Evolutionary conservation across 2,888 invertebrate genomes (phyloP), one percentile per base, ranked within the genome.

Genomic region (Andrena praecox): DNA sequence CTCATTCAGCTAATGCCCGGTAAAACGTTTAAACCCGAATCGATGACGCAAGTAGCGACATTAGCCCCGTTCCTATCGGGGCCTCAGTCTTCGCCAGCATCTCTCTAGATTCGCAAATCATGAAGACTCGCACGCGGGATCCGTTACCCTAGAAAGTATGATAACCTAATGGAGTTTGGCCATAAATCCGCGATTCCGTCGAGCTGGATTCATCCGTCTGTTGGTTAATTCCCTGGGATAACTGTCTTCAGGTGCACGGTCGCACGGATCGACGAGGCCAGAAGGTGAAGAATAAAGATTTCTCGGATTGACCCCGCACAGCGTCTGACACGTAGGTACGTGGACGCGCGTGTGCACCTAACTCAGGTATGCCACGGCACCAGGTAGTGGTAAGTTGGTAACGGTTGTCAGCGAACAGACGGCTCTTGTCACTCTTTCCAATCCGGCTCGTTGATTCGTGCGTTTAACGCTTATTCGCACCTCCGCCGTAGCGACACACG

Each of bases 321-420:
- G 27, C n/a, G 68, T 60, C 74, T 63, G 77, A 69, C 71, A 83
- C 84, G 50, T 62, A 16, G 35, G n/a, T 59, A 29, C 52, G 67
- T 33, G 27, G 60, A 62, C 71, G 20, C 27, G 64, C 69, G 62
- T 76, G 73, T 72, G 50, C 74, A 69, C 56, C 70, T 76, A 76
- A 82, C 73, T 77, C 72, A 82, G 76, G 80, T 82, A 88, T 80
- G 82, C 74, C 70, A 71, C 71, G 60, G 63, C 54, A 74, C 27
- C 69, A 16, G 7, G 67, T 72, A 76, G 72, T 79, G 82, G 82
- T 79, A 67, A 76, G 73, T 82, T 64, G 66, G 82, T 87, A 87
- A 87, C 87, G 89, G 89, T 88, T 85, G 83, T 89, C 89, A 87
- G 78, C 66, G 24, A 77, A 63, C 81, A 77, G 80, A 87, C 73